These are phyloP conservation scores for Naja naja DNA, from an alignment of 2,113 vertebrate species.

Conservation along the genomic window DNA sequence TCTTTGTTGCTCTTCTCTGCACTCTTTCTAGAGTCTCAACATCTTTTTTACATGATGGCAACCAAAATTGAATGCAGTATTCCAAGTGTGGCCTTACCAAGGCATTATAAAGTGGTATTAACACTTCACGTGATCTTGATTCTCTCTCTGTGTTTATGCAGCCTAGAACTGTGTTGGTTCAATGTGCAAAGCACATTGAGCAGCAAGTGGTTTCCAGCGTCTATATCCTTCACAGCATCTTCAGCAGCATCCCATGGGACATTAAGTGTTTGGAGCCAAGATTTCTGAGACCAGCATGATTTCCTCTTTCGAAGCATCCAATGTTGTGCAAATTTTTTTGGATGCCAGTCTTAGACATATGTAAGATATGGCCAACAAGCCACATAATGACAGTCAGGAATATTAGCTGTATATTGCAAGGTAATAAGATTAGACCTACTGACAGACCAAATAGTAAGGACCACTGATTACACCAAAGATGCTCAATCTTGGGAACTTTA, in stretches of 20 bases:
- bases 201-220: no score
- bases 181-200: no score
- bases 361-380: not conserved
- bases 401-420: not conserved
- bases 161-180: no score
- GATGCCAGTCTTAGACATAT: not conserved
- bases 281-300: not conserved
- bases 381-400: not conserved
- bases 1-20: no score
- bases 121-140: no score
- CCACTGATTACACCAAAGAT: not conserved
- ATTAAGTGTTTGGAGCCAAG: not conserved
- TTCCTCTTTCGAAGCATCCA: not conserved
- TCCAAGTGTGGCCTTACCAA: no score
- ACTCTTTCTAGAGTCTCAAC: no score
- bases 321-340: not conserved
- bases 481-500: not conserved
- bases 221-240: no score
- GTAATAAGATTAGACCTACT: not conserved
- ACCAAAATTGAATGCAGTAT: no score
- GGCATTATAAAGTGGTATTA: no score
- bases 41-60: no score
- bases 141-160: no score
- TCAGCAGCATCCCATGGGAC: not conserved
- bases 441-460: not conserved